Evolutionary conservation across 2,797 vertebrate species (phyloP), one percentile per base, ranked within the genome.

Genomic region (Anguilla anguilla): DNA sequence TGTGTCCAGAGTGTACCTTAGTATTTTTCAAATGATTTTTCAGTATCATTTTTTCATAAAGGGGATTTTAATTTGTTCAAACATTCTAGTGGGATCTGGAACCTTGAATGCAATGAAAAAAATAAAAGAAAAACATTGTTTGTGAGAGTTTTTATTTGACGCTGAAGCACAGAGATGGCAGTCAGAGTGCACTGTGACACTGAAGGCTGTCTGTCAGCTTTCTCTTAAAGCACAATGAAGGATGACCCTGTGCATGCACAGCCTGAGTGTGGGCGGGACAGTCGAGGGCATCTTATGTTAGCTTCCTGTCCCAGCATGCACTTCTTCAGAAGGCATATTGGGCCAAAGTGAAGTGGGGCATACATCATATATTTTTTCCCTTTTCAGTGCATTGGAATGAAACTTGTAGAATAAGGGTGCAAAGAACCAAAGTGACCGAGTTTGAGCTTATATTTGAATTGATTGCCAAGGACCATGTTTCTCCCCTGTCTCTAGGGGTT

Each of bases 221-320:
- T 93, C 90, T 91, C 90, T 92, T 93, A 91, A 94, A 95, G 94
- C 93, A 93, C 91, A 93, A 88, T 59, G 15, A 55, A 59, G 72
- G 59, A 49, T 79, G 74, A 43, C 81, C 49, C 81, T 84, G 83
- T n/a, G 0, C 61, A 55, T 53, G 31, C 19, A 49, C n/a, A 11
- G 22, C 13, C 3, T 11, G 1, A 59, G 81, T 22, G 79, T 53
- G 81, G n/a, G 46, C 25, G 25, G 51, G 17, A 83, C 81, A 67
- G 25, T 31, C 4, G 28, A 13, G 3, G 72, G 35, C 39, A 51
- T 82, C 22, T 25, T 46, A 15, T 77, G 72, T 57, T 15, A 35
- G 31, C 13, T 77, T 31, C 15, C 69, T 74, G n/a, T 35, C 11
- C 22, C 6, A 67, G 64, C 81, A 28, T 51, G 46, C 81, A 5